Evolutionary conservation across 2,797 vertebrate genomes (phyloP).

Genomic region (Gobio occitaniae): DNA sequence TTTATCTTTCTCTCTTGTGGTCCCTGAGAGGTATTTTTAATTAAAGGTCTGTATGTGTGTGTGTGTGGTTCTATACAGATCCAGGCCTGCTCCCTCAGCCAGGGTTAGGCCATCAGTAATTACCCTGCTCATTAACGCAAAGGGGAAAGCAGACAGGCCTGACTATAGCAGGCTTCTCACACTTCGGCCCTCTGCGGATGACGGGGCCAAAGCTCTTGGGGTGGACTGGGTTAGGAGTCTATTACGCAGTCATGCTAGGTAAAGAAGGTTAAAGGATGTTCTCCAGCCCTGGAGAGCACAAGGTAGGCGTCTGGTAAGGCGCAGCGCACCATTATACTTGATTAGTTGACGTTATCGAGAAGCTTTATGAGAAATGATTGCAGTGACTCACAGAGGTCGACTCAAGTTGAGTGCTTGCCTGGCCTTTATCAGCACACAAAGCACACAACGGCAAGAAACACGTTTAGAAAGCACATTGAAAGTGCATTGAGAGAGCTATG

Average conservation of each 20-base stretch:
- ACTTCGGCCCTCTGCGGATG: conserved; percentile 47
- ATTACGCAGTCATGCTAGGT: neutral
- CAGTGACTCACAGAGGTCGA: conserved; percentile 24
- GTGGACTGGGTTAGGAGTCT: conserved; percentile 18
- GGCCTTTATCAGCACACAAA: conserved; percentile 36
- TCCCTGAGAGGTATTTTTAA: conserved; percentile 79
- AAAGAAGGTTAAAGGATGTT: conserved; percentile 34
- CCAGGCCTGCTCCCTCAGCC: conserved; percentile 71
- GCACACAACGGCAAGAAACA: conserved; percentile 8
- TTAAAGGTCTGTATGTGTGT: conserved; percentile 70
- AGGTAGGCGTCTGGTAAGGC: conserved; percentile 20
- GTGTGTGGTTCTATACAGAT: conserved; percentile 69
- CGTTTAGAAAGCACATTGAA: conserved; percentile 13
- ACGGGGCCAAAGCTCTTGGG: conserved; percentile 11
- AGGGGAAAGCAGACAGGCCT: conserved; percentile 63
- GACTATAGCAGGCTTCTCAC: conserved; percentile 34
- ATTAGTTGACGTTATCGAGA: conserved; percentile 38
- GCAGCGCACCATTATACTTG: conserved; percentile 6
- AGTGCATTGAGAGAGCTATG: conserved; percentile 3
- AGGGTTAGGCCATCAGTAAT: conserved; percentile 74
- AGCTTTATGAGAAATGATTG: conserved; percentile 42
- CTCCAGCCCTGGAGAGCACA: neutral
- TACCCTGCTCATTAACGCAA: conserved; percentile 79
- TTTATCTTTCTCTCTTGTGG: conserved; percentile 32
- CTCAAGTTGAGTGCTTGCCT: conserved; percentile 13